Base-by-base conservation (phyloP, 2,797 vertebrate genomes). In the Menidia menidia region DNA sequence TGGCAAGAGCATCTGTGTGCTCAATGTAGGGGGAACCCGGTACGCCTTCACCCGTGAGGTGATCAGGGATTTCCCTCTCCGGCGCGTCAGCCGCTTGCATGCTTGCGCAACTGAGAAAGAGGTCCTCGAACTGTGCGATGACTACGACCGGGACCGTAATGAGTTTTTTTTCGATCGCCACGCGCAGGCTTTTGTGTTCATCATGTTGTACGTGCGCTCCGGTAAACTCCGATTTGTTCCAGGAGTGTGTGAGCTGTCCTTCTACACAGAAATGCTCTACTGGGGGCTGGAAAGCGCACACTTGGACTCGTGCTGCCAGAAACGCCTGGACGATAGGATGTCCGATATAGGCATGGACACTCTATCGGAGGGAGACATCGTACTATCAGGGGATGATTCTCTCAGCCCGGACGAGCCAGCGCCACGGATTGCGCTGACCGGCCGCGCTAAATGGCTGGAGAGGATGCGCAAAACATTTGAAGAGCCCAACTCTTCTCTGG, bases 161-260 rank as follows among this genome's bases (percentile, higher is more conserved):
- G 98, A 99, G 91, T 99, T 97, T 82, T 99, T 99, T 92, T 99
- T 99, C 87, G 98, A 99, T 90, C 94, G 98, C 67, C 98, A 99
- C 92, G 95, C 98, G 1, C 97, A 99, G 84, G 97, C 97, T 60
- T 99, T 99, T 65, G 95, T 97, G 69, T 98, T 98, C 89, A 98
- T 99, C 88, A 95, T 99, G 95, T 94, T 98, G 39, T 99, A 99
- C 73, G 96, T 97, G 88, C 96, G 97, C 88, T 96, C 97, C 71
- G 98, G 98, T 1, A 98, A 96, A 92, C 94, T 99, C 82, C 95
- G 98, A 79, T 98, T 99, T 70, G 96, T 97, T 54, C 98, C 98
- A 80, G 96, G 96, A 70, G 98, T 98, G 94, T 99, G 98, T 78
- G 98, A 98, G 92, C 95, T 99, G 48, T 98, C 97, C 61, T 99